These are phyloP conservation scores for Brachionus manjavacas DNA, from an alignment of 1,140 invertebrate genomes.

Conservation along the genomic window DNA sequence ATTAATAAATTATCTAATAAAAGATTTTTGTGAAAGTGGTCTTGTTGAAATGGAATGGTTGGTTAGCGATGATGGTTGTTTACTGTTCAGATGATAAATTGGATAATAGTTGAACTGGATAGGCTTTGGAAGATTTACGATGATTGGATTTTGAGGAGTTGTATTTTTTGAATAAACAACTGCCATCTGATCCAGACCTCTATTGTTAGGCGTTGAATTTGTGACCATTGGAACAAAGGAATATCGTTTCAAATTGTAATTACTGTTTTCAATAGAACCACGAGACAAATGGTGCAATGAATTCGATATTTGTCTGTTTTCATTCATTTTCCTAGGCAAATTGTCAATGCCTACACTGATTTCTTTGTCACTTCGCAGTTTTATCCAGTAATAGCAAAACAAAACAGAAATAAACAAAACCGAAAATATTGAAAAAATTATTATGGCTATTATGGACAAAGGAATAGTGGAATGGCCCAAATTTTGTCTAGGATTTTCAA, in stretches of 20 bases:
- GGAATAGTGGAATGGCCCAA: background rate
- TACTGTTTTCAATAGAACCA: background rate
- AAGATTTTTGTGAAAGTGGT: background rate
- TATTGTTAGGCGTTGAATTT: background rate
- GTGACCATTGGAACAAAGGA: background rate
- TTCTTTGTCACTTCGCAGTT: background rate
- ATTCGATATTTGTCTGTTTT: background rate
- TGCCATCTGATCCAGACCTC: background rate
- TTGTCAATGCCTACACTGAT: background rate
- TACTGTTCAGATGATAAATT: background rate
- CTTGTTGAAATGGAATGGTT: background rate
- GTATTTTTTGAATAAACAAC: background rate
- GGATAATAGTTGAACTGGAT: background rate
- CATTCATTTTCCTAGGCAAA: background rate
- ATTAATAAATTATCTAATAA: background rate
- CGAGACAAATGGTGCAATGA: background rate
- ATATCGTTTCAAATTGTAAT: background rate
- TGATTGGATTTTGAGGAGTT: background rate
- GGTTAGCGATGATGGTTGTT: background rate
- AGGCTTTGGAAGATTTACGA: background rate
- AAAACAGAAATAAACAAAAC: background rate
- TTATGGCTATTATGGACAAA: background rate
- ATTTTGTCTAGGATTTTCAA: background rate
- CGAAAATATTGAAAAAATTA: background rate
- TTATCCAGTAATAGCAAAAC: background rate